Base-by-base conservation (phyloP, 2,888 invertebrate genomes). In the Parasteatoda lunata region DNA sequence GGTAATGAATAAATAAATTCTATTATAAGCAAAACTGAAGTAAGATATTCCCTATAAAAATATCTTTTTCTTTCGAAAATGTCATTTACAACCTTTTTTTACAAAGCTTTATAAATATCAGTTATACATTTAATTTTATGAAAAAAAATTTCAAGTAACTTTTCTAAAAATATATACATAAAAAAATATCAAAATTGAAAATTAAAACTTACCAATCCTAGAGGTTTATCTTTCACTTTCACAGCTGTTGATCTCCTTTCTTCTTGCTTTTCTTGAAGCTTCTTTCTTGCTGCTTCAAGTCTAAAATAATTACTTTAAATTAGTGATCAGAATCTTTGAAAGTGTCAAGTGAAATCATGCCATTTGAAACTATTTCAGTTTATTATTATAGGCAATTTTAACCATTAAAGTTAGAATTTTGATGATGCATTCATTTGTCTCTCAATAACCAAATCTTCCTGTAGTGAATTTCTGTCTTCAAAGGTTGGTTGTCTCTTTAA, bases 161-260 rank as follows among this genome's bases (percentile, higher is more conserved):
- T 9, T 70, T 15, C 8, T 9, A 9, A 30, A 30, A 30, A 30
- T 30, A 2, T 30, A 30, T 30, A 7, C 11, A 71, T 47, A 6
- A 71, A 71, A 71, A 49, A 5, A 48, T 48, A 11, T 47, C 8
- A 68, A 7, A 30, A 30, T 30, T 15, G 9, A 15, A 68, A 68
- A 30, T 11, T 1, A 64, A 52, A 64, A 85, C 87, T 81, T 83
- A 89, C 89, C 51, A 89, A 77, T 49, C 89, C 87, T 70, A 80
- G 71, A 48, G 89, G 89, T 75, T 86, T 87, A 51, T 87, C 87
- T 59, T 84, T 84, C 4, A 89, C 87, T 84, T 89, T 89, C 3
- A 84, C 84, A 65, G 87, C 52, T 72, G 72, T 87, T 48, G 89
- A 72, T 75, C 76, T 80, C 47, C 75, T 89, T 69, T 87, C 84